Base-by-base conservation (phyloP, 1,140 invertebrate genomes). In the Parapsyche elsis region DNA sequence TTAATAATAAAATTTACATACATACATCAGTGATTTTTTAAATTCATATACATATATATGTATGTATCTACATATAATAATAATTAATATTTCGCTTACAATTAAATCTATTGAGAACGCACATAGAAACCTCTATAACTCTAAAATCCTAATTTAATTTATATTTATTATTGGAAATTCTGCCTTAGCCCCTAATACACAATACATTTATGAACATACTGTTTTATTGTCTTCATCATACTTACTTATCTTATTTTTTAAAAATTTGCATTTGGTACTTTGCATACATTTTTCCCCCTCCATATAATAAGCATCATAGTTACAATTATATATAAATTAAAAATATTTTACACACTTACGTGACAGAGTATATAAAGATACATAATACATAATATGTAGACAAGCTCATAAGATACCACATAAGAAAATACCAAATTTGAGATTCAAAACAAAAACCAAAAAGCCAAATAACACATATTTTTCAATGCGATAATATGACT, bases 221-320 rank as follows among this genome's bases (percentile, higher is more conserved):
- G 67, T 80, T 80, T 82, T 82, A 82, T 82, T 82, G 81, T 82
- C 81, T 82, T 82, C 79, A 82, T 80, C 74, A 45, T 64, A 45
- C 75, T 77, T 77, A 77, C 64, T 0, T 24, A 53, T 1, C 12
- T 71, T 71, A 30, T 75, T 1, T 16, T 26, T 44, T 75, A 19
- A 75, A 2, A 53, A 4, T 53, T 53, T 16, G 49, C 71, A 19
- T 46, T 75, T 75, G 71, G 71, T 75, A 75, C 71, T 53, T n/a
- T 75, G 71, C 16, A 49, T 38, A 49, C 71, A 38, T 49, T 67
- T 67, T 67, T 7, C n/a, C 7, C 12, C 5, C 45, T 46, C 12
- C 12, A 12, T 12, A 46, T 46, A 7, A 12, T 53, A 53, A 53
- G 49, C 49, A 53, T 53, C 49, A 53, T 53, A 53, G 1, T 53